phyloP scores from a whole-genome alignment of 2,888 invertebrate genomes.

The Aspidiotus rigidus region DNA sequence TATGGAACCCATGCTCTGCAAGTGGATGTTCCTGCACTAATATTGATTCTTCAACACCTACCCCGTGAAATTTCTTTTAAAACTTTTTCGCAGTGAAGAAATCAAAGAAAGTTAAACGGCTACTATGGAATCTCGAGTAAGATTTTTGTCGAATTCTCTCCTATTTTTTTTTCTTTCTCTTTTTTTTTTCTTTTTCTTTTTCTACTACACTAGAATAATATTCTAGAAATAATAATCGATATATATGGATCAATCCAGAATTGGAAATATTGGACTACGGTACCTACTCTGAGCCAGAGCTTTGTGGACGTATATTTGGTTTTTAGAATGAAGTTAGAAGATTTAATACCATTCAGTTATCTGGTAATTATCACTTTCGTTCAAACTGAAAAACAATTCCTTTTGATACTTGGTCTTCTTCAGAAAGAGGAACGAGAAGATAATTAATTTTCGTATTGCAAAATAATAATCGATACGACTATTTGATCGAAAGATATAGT shows the following conservation, averaged over 20 bases:
- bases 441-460: too few species aligned
- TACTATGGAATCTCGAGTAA: constrained; percentile 33
- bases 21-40: constrained; percentile 58
- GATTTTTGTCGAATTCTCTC: neutral
- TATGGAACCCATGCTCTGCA: constrained; percentile 66
- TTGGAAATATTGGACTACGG: constrained; percentile 56
- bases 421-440: too few species aligned
- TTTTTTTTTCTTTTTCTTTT: too few species aligned
- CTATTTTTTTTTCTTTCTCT: neutral
- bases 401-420: too few species aligned
- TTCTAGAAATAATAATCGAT: constrained; percentile 46
- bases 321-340: constrained; percentile 62
- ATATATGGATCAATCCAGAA: constrained; percentile 62
- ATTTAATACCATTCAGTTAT: constrained; percentile 51
- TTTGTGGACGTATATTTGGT: constrained; percentile 64
- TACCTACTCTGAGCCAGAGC: constrained; percentile 52
- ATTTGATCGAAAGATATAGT: too few species aligned
- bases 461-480: too few species aligned
- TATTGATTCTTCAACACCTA: constrained; percentile 56
- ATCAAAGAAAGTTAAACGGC: constrained; percentile 29
- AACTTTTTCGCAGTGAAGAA: constrained; percentile 32
- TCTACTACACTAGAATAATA: neutral
- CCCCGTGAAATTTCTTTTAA: constrained; percentile 41
- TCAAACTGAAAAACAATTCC: too few species aligned
- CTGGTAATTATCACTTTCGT: too few species aligned